Evolutionary conservation across 2,888 invertebrate genomes (phyloP), one percentile per base, ranked within the genome.

Genomic region (Augochlorella aurata): DNA sequence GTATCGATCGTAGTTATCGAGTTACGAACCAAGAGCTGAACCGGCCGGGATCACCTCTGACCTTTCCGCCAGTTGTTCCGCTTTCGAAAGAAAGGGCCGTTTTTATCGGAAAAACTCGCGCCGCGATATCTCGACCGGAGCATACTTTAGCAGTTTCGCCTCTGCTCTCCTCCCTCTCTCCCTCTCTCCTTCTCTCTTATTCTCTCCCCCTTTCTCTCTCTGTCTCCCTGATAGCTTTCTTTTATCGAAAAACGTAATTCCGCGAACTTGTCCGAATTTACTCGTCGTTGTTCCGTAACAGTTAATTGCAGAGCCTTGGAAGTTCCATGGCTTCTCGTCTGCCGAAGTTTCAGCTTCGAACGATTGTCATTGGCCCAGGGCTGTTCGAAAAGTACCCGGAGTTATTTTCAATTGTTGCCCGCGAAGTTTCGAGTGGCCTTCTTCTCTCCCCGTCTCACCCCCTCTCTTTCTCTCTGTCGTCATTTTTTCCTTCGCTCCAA

Each of bases 381-480:
- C 81, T 81, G 58, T 76, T 81, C 76, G 65, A 49, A 24, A 81
- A 81, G 82, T 82, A 82, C 69, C 67, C 71, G 16, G 72, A 69
- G 76, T 76, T 82, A 82, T 81, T 82, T 82, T 81, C 82, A 81
- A 82, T 82, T 76, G 81, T 81, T 76, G 72, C 72, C 50, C 45
- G 66, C 50, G 16, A 82, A 82, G 54, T 76, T 81, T 54, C 45
- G 73, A 68, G 29, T 29, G 71, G 21, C 61, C 61, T 61, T 12
- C 58, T 58, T 24, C 29, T 16, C 24, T 61, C 61, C 14, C 61
- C 18, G 16, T 8, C 61, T 29, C 16, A 14, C 12, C 14, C 16
- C 10, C 47, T 49, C 14, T 49, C 47, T 49, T 12, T 49, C 72
- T 49, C 0, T 0, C 50, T 50, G 1, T 50, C 24, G 24, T 10